These are phyloP conservation scores for Petrocephalus zakoni DNA, from an alignment of 2,113 vertebrate genomes.

Conservation along the genomic window DNA sequence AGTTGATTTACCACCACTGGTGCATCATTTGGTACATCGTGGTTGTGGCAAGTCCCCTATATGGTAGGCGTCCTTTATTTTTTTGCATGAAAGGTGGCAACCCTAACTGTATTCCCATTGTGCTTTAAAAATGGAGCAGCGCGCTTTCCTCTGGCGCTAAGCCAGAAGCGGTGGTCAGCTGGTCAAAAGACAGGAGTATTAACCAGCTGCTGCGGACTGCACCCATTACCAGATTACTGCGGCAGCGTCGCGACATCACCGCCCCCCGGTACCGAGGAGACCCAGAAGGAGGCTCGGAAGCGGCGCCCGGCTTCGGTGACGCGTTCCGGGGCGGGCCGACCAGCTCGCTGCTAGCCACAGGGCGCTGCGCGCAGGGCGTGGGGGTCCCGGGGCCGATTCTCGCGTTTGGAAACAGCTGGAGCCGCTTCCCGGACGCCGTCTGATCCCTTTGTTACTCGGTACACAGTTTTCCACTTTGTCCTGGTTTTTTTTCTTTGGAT, in stretches of 20 bases:
- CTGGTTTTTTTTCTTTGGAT: neutral
- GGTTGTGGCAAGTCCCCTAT: no score
- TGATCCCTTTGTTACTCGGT: neutral
- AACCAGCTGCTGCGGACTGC: neutral
- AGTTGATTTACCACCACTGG: no score
- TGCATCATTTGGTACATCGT: no score
- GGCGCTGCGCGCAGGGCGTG: neutral
- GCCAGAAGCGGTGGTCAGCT: neutral
- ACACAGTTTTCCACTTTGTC: neutral
- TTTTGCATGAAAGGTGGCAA: no score
- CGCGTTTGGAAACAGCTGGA: neutral
- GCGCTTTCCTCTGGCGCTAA: neutral
- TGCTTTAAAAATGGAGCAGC: neutral
- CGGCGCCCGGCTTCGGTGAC: neutral
- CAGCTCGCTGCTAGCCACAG: neutral
- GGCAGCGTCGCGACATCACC: neutral
- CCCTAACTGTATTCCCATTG: no score
- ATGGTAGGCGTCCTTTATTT: no score
- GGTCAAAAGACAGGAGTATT: neutral
- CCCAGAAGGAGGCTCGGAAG: neutral
- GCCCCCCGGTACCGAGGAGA: neutral
- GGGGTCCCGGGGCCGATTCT: neutral
- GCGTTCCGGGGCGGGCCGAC: neutral
- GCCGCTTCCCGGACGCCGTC: neutral
- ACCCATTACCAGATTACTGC: neutral